Evolutionary conservation across 2,797 vertebrate genomes (phyloP), one percentile per base, ranked within the genome.

Genomic region (Lindbergichthys nudifrons): DNA sequence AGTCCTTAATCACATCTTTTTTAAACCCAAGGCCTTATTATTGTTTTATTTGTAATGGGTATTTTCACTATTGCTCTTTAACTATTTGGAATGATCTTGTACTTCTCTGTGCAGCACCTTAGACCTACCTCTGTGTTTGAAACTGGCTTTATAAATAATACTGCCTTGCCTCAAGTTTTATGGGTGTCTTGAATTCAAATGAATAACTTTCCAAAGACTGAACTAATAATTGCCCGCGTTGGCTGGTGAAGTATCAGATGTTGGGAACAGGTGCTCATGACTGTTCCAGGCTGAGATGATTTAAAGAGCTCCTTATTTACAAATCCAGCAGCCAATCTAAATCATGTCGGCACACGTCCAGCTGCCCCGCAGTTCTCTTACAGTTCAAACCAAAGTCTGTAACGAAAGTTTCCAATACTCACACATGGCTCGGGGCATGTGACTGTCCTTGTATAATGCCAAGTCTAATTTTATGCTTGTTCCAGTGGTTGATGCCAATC

Each of bases 401-500:
- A 52, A 32, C 12, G 58, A 62, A 73, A 76, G 12, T 42, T 46
- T 59, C 58, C 73, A 68, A 65, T 41, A 53, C 18, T 46, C 47
- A 19, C 11, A 10, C 67, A 62, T 4, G 47, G 50, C 66, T 76
- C 26, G 32, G 47, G 61, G 13, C 69, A 15, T 36, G 46, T n/a
- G 47, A 30, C 16, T 30, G 42, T 51, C 42, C 26, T 58, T 5
- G 1, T 18, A 47, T 9, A 32, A 15, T 23, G 2, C 74, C 10
- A 56, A 14, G 45, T 73, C 62, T 64, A 56, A 56, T 72, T 75
- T 32, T 81, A 64, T 52, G 8, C 50, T 50, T 56, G 71, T 76
- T 71, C 65, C 79, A 74, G 53, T 36, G 42, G 65, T 73, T 64
- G 72, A 72, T 73, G 42, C 39, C 59, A 79, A 47, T 78, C 47